Evolutionary conservation across 92 coral and sea anemone genomes (phyloP).

Genomic region (Parazoanthus swiftii): DNA sequence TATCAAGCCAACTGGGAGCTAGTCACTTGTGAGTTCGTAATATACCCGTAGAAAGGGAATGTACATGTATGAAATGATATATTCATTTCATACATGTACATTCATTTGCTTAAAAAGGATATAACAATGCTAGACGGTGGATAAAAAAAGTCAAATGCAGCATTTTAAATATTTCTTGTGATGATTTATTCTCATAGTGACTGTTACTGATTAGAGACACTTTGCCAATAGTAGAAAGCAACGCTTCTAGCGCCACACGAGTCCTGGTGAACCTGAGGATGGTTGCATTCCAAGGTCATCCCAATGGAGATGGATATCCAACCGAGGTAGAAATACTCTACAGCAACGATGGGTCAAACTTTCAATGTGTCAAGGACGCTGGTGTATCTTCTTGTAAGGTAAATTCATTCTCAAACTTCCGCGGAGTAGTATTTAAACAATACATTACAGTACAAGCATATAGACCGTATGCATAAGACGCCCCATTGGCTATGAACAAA

Average conservation of each 20-base stretch:
- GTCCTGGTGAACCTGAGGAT: background rate
- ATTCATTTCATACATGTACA: too few species aligned
- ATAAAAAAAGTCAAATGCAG: background rate
- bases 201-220: background rate
- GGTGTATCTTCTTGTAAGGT: background rate
- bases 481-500: too few species aligned
- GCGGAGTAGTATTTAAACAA: background rate
- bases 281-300: conserved; percentile 11
- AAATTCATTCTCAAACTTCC: background rate
- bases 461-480: too few species aligned
- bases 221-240: background rate
- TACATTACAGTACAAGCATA: too few species aligned
- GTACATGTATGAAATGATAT: too few species aligned
- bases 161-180: background rate
- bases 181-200: background rate
- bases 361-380: background rate
- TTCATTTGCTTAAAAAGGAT: too few species aligned
- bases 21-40: too few species aligned
- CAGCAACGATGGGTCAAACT: background rate
- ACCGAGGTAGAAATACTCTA: background rate
- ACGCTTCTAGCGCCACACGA: background rate
- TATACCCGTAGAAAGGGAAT: too few species aligned
- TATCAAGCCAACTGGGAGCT: too few species aligned
- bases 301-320: conserved; percentile 6
- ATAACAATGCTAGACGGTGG: too few species aligned